Conservation (phyloP, 2,797 vertebrate genomes). For the Furcifer pardalis region DNA sequence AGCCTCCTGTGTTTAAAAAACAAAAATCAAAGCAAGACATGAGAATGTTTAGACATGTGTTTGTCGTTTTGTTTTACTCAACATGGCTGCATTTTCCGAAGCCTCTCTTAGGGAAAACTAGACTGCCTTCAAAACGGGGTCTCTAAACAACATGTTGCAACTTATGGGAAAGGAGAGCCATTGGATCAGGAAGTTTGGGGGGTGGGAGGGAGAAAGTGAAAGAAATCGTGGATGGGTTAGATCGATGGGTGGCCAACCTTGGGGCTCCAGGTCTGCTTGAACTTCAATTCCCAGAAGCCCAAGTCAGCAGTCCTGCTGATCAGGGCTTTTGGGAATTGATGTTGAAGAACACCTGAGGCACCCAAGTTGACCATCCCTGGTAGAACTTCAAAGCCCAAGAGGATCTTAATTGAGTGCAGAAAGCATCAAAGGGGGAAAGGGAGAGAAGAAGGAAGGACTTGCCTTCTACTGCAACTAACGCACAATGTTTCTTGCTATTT, state of each 20-base stretch:
- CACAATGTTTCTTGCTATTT: constrained; percentile 63
- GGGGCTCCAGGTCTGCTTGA: no score
- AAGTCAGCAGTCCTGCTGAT: no score
- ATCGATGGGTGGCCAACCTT: no score
- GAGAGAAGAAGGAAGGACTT: constrained; percentile 9
- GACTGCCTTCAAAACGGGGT: constrained; percentile 55
- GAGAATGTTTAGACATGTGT: constrained; percentile 72
- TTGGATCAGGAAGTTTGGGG: constrained; percentile 27
- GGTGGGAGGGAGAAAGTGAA: neutral
- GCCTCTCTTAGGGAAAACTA: constrained; percentile 52
- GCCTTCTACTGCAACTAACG: constrained; percentile 66
- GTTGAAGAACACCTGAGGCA: no score
- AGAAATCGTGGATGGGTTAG: neutral
- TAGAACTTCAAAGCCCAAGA: constrained; percentile 39
- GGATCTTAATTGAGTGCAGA: constrained; percentile 38
- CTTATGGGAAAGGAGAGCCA: constrained; percentile 45
- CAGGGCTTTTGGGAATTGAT: no score
- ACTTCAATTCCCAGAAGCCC: no score
- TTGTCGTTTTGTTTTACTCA: constrained; percentile 52
- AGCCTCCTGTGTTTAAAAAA: constrained; percentile 58
- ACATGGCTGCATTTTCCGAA: constrained; percentile 57
- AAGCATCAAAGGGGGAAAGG: constrained; percentile 6
- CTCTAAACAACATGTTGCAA: constrained; percentile 60
- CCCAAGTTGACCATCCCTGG: no score
- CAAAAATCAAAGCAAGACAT: constrained; percentile 58